phyloP scores from a whole-genome alignment of 1,140 invertebrate genomes.

The Gryon sp. region DNA sequence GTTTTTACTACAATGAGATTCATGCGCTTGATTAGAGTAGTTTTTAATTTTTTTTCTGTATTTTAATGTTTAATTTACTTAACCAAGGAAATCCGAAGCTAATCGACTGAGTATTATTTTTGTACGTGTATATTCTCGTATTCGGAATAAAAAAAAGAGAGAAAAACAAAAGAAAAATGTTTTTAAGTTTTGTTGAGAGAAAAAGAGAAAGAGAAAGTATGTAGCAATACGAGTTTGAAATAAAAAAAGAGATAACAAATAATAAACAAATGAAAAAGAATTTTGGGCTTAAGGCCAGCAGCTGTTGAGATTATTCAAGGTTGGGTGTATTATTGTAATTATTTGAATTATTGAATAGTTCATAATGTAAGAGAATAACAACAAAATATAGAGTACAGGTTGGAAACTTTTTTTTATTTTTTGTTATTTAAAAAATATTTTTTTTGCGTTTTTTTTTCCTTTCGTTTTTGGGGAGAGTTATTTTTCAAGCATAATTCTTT shows the following conservation, averaged over 20 bases:
- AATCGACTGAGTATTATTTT: constrained; percentile 78
- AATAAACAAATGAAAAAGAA: constrained; percentile 67
- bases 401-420: too few species aligned
- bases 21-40: constrained; percentile 22
- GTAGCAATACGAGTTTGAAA: constrained; percentile 26
- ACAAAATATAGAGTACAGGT: constrained; percentile 1
- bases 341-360: constrained; percentile 80
- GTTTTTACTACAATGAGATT: constrained; percentile 27
- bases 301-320: constrained; percentile 80
- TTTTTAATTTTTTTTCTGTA: background rate
- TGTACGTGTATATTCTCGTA: constrained; percentile 66
- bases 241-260: constrained; percentile 60
- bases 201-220: background rate
- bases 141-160: background rate
- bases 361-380: constrained; percentile 67
- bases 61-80: background rate
- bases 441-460: constrained; percentile 54
- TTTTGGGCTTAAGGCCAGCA: constrained; percentile 74
- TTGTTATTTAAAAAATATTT: too few species aligned
- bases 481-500: background rate
- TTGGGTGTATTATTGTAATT: constrained; percentile 80
- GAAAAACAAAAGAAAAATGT: constrained; percentile 5
- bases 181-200: too few species aligned
- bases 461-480: background rate
- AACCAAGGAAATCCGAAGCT: constrained; percentile 36